Evolutionary conservation across 2,113 vertebrate genomes (phyloP).

Genomic region (Rhinogobius similis): DNA sequence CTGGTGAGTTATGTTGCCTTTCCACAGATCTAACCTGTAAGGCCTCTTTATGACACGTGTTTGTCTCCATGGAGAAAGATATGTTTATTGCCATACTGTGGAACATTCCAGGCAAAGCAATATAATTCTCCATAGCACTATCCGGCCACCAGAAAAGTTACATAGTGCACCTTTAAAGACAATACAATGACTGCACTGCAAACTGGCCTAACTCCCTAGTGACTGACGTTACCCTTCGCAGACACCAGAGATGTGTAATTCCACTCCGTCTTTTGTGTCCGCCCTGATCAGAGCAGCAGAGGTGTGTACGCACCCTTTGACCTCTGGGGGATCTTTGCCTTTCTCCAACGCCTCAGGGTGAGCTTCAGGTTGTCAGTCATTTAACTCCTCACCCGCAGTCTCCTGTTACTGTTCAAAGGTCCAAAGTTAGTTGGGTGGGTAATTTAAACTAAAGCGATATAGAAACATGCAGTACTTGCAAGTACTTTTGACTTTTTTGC

Average conservation of each 20-base stretch:
- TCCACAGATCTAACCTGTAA: too few relatives aligned
- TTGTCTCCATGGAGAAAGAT: too few relatives aligned
- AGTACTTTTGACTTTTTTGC: too few relatives aligned
- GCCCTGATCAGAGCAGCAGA: constrained; percentile 53
- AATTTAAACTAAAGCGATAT: not conserved
- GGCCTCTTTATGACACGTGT: too few relatives aligned
- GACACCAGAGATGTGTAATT: constrained; percentile 24
- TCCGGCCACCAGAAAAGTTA: too few relatives aligned
- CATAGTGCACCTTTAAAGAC: too few relatives aligned
- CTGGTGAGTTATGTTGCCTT: too few relatives aligned
- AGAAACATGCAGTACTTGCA: constrained; percentile 1
- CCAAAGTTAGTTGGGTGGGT: not conserved
- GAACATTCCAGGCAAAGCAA: too few relatives aligned
- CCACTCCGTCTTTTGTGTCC: constrained; percentile 36
- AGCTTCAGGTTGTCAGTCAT: constrained; percentile 36
- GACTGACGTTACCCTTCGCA: not conserved
- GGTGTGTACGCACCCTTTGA: constrained; percentile 60
- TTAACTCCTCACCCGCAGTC: constrained; percentile 36
- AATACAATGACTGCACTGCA: not conserved
- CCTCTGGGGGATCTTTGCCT: constrained; percentile 41
- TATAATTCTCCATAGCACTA: too few relatives aligned
- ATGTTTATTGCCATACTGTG: too few relatives aligned
- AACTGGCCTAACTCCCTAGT: not conserved
- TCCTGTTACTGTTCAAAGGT: not conserved
- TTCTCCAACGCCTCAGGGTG: constrained; percentile 39